Evolutionary conservation across 2,888 invertebrate genomes (phyloP).

Genomic region (Zaprionus lineosus): DNA sequence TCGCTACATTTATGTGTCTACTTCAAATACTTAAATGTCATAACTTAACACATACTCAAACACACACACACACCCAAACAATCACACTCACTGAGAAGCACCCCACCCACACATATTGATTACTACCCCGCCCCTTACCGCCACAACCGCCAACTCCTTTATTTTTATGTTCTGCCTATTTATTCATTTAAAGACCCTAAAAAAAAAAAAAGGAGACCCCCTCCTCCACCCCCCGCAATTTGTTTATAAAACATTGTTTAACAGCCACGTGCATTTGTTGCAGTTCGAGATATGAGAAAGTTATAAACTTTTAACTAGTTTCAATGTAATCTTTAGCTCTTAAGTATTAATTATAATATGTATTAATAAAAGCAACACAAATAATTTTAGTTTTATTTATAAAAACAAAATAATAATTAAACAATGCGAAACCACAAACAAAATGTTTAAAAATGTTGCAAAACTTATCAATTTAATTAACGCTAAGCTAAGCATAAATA

Average conservation of each 20-base stretch:
- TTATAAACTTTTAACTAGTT: slow-evolving; percentile 62
- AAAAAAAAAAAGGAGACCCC: too few relatives aligned
- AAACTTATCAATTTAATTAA: slow-evolving; percentile 52
- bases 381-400: slow-evolving; percentile 74
- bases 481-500: too few relatives aligned
- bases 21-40: slow-evolving; percentile 68
- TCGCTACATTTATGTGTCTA: slow-evolving; percentile 75
- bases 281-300: slow-evolving; percentile 47
- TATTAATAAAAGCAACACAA: slow-evolving; percentile 73
- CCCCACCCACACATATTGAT: too few relatives aligned
- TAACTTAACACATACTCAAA: slow-evolving; percentile 32
- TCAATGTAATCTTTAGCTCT: slow-evolving; percentile 63
- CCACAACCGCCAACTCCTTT: too few relatives aligned
- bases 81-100: too few relatives aligned
- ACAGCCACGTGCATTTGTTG: slow-evolving; percentile 45
- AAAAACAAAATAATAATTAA: slow-evolving; percentile 17
- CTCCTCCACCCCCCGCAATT: too few relatives aligned
- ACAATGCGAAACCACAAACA: slow-evolving; percentile 16
- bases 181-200: slow-evolving; percentile 27
- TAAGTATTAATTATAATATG: slow-evolving; percentile 61
- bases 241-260: too few relatives aligned
- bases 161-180: slow-evolving; percentile 11
- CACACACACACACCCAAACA: slow-evolving; percentile 10
- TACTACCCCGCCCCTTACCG: too few relatives aligned
- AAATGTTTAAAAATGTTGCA: too few relatives aligned